These are phyloP conservation scores for Tupiocoris notatus DNA, from an alignment of 2,888 invertebrate genomes.

Conservation along the genomic window DNA sequence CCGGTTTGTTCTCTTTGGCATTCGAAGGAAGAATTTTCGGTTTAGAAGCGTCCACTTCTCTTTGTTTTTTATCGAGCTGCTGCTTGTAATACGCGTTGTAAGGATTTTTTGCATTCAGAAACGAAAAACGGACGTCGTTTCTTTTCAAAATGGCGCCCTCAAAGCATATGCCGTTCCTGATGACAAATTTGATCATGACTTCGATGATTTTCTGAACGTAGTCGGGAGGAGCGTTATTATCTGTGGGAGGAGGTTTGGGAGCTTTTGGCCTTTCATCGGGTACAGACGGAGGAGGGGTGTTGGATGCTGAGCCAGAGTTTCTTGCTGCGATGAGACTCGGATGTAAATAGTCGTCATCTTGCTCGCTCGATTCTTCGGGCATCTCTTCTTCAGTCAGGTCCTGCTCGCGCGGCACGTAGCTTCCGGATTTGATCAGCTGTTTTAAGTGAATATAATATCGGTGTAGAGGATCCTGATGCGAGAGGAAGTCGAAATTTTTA, in stretches of 20 bases:
- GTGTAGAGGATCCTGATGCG: conserved; percentile 78
- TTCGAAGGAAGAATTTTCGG: not conserved
- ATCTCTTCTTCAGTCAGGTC: conserved; percentile 53
- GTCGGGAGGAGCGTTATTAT: conserved; percentile 65
- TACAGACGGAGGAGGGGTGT: conserved; percentile 21
- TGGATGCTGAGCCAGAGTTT: conserved; percentile 53
- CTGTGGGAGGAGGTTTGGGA: conserved; percentile 26
- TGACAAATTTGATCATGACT: conserved; percentile 95
- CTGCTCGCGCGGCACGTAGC: conserved; percentile 59
- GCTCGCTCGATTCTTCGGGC: conserved; percentile 30
- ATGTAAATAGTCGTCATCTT: conserved; percentile 72
- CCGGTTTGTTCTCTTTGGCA: conserved; percentile 3
- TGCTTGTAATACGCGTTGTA: conserved; percentile 66
- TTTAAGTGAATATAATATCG: conserved; percentile 83
- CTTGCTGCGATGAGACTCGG: conserved; percentile 70
- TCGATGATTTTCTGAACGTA: conserved; percentile 86
- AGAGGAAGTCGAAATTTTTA: conserved; percentile 88
- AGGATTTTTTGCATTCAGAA: conserved; percentile 73
- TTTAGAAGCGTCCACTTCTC: not conserved
- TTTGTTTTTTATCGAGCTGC: conserved; percentile 34
- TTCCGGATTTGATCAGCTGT: conserved; percentile 66
- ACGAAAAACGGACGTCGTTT: conserved; percentile 81
- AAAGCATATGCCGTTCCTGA: conserved; percentile 91
- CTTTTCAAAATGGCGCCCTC: conserved; percentile 82
- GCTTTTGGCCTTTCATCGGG: conserved; percentile 19